Evolutionary conservation across 2,113 vertebrate genomes (phyloP).

Genomic region (Miniopterus natalensis): DNA sequence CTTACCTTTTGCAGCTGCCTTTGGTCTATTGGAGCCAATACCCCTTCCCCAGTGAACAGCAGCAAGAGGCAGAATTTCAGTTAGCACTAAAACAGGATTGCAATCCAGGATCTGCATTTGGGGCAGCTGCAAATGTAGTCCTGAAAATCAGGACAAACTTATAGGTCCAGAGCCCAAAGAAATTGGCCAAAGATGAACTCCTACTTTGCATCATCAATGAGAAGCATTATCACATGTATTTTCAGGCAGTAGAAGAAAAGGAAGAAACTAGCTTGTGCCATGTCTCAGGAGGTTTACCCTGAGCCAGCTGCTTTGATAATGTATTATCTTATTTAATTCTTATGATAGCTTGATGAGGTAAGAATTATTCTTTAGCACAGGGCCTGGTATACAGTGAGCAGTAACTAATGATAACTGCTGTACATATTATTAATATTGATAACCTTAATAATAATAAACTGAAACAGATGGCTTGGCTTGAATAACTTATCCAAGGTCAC

Average conservation of each 20-base stretch:
- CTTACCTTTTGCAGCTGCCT: neutral
- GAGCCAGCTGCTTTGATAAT: neutral
- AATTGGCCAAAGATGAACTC: slow-evolving; percentile 7
- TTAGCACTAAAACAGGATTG: neutral
- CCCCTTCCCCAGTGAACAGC: neutral
- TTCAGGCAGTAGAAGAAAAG: neutral
- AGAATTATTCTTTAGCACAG: slow-evolving; percentile 3
- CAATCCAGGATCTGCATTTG: neutral
- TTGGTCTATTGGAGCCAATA: slow-evolving; percentile 2
- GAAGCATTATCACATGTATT: neutral
- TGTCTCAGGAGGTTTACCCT: neutral
- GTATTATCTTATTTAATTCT: neutral
- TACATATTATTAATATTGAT: slow-evolving; percentile 30
- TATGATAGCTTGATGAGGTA: slow-evolving; percentile 16
- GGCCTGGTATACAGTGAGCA: neutral
- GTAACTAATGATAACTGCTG: neutral
- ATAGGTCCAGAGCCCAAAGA: neutral
- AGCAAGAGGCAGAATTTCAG: neutral
- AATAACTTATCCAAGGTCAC: slow-evolving; percentile 50
- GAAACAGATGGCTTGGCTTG: neutral
- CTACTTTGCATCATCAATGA: slow-evolving; percentile 8
- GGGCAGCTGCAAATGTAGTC: slow-evolving; percentile 24
- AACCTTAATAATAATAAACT: slow-evolving; percentile 53
- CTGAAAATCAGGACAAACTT: neutral
- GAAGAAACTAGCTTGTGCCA: neutral